Percentiles rank a stretch among this genome's conserved stretches.
Conservation (phyloP, 2,888 invertebrate species). For the Tuta absoluta region DNA sequence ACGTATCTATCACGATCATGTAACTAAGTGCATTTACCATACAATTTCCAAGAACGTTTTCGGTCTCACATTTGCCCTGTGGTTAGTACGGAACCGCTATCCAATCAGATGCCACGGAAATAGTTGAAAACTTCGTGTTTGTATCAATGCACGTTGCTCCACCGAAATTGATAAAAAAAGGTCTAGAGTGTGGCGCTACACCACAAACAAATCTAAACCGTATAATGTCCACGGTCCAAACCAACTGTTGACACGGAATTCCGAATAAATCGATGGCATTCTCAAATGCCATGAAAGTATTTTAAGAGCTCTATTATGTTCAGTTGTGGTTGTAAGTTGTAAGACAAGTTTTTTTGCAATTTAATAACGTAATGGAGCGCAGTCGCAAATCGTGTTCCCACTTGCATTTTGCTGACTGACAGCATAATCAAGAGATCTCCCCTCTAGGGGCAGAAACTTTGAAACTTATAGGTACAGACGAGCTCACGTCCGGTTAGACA, state of each 20-base stretch:
- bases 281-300: slow-evolving; percentile 14
- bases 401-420: slow-evolving; percentile 6
- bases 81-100: slow-evolving; percentile 62
- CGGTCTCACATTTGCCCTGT: slow-evolving; percentile 49
- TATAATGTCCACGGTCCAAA: slow-evolving; percentile 52
- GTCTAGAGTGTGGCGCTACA: slow-evolving; percentile 46
- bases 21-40: slow-evolving; percentile 39
- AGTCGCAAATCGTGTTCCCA: background rate
- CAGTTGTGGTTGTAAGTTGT: background rate
- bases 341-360: slow-evolving; percentile 1
- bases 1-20: slow-evolving; percentile 29
- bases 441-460: background rate
- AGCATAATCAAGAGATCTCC: background rate
- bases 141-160: slow-evolving; percentile 62
- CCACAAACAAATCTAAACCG: slow-evolving; percentile 52
- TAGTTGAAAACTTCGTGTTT: slow-evolving; percentile 52
- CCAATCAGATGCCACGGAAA: slow-evolving; percentile 58
- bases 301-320: background rate
- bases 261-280: slow-evolving; percentile 7
- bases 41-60: slow-evolving; percentile 37
- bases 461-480: background rate
- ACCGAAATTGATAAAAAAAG: slow-evolving; percentile 55
- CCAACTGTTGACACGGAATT: slow-evolving; percentile 29
- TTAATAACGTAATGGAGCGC: slow-evolving; percentile 10
- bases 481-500: no score